Base-by-base conservation (phyloP, 2,797 vertebrate species). In the Perodicticus potto region DNA sequence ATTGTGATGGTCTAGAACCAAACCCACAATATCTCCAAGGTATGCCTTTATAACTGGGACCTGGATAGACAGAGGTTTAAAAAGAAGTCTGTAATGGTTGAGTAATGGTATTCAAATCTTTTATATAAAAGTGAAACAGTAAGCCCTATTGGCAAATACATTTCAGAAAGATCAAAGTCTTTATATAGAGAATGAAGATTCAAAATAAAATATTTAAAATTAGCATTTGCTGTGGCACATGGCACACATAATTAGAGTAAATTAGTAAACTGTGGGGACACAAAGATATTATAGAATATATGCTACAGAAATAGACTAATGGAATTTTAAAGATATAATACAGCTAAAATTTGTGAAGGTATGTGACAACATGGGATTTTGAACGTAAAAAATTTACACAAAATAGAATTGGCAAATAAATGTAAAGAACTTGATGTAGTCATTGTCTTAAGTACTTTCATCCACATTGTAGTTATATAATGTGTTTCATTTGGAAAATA, bases 291-390 rank as follows among this genome's bases (percentile, higher is more conserved):
- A 91, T 95, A 97, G 94, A 96, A 97, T 95, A 95, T 97, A 98
- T 97, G 96, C 77, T 97, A 97, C 86, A 97, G 96, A 98, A 98
- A 98, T 97, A 97, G 55, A 86, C 96, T 97, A 74, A 97, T 96
- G 70, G 97, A 98, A 98, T 95, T 97, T 97, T 95, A 97, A 95
- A 98, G 92, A 96, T 97, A 89, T 97, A 97, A 98, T 96, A 95
- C 93, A 98, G 96, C 92, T 97, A 96, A 98, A 98, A 97, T 85
- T 97, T 97, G 96, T 81, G 91, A 97, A 93, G 91, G 92, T 0
- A 82, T 97, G 95, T 76, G 89, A 90, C 37, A 19, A 78, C 34
- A 92, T 4, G 12, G 29, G 77, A 92, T 72, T 83, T 96, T 73
- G 22, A 93, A 90, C 65, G 40, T 89, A 76, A 94, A 96, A 72